Percentiles rank a stretch among this genome's conserved stretches.
These are phyloP conservation scores for Cyphomyrus discorhynchus DNA, from an alignment of 2,113 vertebrate species.

Conservation along the genomic window DNA sequence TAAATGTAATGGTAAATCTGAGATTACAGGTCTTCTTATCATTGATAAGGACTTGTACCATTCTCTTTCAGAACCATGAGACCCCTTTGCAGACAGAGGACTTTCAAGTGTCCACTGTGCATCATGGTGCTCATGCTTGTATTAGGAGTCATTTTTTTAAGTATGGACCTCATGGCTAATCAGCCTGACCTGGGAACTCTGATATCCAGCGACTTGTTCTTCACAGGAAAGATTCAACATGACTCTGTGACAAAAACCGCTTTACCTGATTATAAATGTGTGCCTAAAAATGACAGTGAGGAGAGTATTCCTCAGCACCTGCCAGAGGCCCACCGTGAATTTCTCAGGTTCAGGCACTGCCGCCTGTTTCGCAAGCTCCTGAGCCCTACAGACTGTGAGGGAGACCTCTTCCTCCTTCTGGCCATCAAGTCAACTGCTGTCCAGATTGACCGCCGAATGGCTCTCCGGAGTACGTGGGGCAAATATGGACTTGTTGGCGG, in stretches of 20 bases:
- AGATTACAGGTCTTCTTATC: background rate
- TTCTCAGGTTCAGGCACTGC: slow-evolving; percentile 66
- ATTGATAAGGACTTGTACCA: background rate
- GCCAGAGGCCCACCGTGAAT: slow-evolving; percentile 51
- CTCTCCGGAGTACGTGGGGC: slow-evolving; percentile 68
- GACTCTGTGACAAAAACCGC: background rate
- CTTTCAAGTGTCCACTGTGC: background rate
- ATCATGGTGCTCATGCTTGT: background rate
- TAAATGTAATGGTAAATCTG: background rate
- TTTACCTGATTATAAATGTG: slow-evolving; percentile 34
- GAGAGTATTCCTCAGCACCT: slow-evolving; percentile 39
- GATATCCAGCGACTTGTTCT: background rate
- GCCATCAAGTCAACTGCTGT: slow-evolving; percentile 61
- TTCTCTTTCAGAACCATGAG: slow-evolving; percentile 24
- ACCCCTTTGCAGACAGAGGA: background rate
- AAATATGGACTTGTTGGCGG: slow-evolving; percentile 29
- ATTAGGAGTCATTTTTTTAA: background rate
- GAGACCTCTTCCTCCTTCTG: slow-evolving; percentile 57
- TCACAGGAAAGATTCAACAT: background rate
- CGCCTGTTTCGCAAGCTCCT: slow-evolving; percentile 51
- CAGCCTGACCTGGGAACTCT: background rate
- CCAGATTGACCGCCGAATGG: slow-evolving; percentile 52
- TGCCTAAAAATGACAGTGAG: slow-evolving; percentile 30
- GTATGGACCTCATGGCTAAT: background rate
- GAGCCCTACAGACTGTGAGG: slow-evolving; percentile 49